Conservation (phyloP, 2,113 vertebrate species). For the Enhydra lutris region DNA sequence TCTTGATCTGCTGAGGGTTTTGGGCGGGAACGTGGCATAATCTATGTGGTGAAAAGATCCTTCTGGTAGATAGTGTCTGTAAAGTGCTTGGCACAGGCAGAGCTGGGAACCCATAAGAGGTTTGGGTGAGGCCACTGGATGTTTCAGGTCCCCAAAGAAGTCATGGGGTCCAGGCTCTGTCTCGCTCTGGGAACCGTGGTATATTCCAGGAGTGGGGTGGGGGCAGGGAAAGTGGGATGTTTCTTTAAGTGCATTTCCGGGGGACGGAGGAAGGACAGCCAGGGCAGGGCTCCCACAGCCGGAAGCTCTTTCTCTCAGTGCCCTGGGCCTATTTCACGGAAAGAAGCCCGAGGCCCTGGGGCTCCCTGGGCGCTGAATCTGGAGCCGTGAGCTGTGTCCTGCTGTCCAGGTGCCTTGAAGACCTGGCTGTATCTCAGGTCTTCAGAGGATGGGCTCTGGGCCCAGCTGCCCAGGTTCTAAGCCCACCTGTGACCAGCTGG, state of each 20-base stretch:
- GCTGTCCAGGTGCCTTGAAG: not conserved
- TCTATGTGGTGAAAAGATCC: constrained; percentile 10
- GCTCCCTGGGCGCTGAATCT: not conserved
- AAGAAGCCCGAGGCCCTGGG: not conserved
- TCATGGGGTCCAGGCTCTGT: not conserved
- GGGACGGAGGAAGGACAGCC: not conserved
- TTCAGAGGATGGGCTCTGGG: not conserved
- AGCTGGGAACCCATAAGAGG: not conserved
- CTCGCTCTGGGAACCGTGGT: fast-evolving
- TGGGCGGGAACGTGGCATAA: not conserved
- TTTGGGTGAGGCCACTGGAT: fast-evolving
- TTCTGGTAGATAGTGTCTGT: not conserved
- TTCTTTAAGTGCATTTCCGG: not conserved
- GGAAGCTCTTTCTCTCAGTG: not conserved
- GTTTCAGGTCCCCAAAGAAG: not conserved
- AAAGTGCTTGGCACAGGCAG: not conserved
- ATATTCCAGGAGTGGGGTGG: not conserved
- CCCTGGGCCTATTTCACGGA: not conserved
- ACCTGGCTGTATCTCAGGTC: not conserved
- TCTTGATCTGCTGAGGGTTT: not conserved
- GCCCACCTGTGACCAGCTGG: not conserved
- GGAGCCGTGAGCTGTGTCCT: not conserved
- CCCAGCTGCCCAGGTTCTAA: not conserved
- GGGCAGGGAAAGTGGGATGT: not conserved
- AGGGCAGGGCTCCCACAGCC: not conserved